These are phyloP conservation scores for Cryptocephalus primarius DNA, from an alignment of 2,888 invertebrate species.

Conservation along the genomic window DNA sequence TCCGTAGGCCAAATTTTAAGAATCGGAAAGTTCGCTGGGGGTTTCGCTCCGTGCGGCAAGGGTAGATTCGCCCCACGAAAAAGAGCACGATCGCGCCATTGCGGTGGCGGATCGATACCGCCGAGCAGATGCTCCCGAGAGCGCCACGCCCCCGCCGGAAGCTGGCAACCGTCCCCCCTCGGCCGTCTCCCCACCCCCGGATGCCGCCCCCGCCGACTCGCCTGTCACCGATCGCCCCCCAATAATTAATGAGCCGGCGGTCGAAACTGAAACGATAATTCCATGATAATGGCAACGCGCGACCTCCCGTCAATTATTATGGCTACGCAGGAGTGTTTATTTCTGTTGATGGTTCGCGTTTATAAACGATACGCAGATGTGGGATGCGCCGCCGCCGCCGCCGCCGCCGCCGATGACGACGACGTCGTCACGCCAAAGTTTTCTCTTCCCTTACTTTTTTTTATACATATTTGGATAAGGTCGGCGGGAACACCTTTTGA, in stretches of 20 bases:
- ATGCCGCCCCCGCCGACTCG: not conserved
- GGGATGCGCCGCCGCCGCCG: too few relatives aligned
- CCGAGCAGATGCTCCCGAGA: not conserved
- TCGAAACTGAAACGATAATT: slow-evolving; percentile 40
- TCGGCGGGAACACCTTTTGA: too few relatives aligned
- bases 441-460: too few relatives aligned
- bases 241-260: slow-evolving; percentile 23
- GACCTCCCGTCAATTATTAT: slow-evolving; percentile 29
- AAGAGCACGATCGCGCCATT: not conserved
- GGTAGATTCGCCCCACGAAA: too few relatives aligned
- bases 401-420: too few relatives aligned
- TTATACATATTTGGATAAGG: too few relatives aligned
- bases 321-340: not conserved
- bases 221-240: not conserved
- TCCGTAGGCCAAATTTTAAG: not conserved
- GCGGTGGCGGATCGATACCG: not conserved
- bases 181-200: not conserved
- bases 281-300: slow-evolving; percentile 43
- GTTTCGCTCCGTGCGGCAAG: too few relatives aligned
- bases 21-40: too few relatives aligned
- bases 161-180: not conserved
- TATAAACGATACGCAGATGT: too few relatives aligned
- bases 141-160: not conserved
- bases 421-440: too few relatives aligned
- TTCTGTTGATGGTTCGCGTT: not conserved